Evolutionary conservation across 2,797 vertebrate genomes (phyloP).

Genomic region (Aselliscus stoliczkanus): DNA sequence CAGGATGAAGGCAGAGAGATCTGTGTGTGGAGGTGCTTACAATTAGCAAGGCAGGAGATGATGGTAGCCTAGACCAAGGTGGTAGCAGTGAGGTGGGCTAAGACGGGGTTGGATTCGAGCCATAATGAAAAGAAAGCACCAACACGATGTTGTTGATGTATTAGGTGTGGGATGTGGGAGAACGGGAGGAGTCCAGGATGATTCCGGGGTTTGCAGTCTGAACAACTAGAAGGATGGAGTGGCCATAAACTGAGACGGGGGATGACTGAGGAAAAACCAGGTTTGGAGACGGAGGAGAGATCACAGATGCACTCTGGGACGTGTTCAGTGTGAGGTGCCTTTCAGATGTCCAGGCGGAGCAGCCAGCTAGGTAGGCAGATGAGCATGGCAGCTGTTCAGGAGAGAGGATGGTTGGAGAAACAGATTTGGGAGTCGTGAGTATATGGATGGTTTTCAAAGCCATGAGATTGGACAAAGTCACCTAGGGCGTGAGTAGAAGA

Average conservation of each 20-base stretch:
- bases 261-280: neutral
- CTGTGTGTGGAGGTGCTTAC: neutral
- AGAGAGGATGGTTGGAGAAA: neutral
- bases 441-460: neutral
- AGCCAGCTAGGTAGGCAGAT: neutral
- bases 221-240: neutral
- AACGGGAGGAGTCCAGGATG: accelerated
- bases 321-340: neutral
- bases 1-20: neutral
- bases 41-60: neutral
- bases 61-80: accelerated
- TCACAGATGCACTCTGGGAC: neutral
- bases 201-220: neutral
- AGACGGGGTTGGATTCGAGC: neutral
- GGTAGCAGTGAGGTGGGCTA: too few species aligned
- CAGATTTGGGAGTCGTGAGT: neutral
- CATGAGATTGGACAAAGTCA: neutral
- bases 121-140: neutral
- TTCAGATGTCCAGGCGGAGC: neutral
- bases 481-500: neutral
- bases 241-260: neutral
- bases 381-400: neutral
- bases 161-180: neutral
- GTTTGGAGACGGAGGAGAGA: neutral
- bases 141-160: accelerated